Base-by-base conservation (phyloP, 2,888 invertebrate species). In the Clivina fossor region DNA sequence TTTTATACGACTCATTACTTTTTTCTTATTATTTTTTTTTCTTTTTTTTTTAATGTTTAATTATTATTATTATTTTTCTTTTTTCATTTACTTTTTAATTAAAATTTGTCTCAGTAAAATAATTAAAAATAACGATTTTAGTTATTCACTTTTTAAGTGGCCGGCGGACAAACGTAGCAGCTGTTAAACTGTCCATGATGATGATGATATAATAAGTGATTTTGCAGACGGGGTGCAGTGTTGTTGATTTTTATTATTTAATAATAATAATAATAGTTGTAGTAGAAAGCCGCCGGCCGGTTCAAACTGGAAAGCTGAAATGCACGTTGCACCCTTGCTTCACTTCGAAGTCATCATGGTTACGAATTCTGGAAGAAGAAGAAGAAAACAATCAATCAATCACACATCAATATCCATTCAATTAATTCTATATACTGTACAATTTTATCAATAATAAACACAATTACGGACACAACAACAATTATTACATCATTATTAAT, bases 291-390 rank as follows among this genome's bases (percentile, higher is more conserved):
- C 66, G 68, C 70, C 72, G 72, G 73, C 74, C 70, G 72, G 72
- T 71, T 71, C 73, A 73, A 73, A 73, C 71, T 69, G 59, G 71
- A 74, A 74, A 74, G 73, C 73, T 71, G 70, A 72, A 72, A 71
- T 71, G 70, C 71, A 78, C 76, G 79, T 76, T 76, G 78, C 71
- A 82, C 81, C 83, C 84, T 80, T 81, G 80, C 84, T 85, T 93
- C 92, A 93, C 90, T 93, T 93, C 85, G 93, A 93, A 85, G 93
- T 93, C 93, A 93, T 93, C 93, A 93, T 93, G 85, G 93, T 93
- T 85, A 93, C 93, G 85, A 93, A 93, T 86, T 93, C 93, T 93
- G 86, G 26, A 89, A 86, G 73, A 76, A 74, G 73, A 71, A 70
- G 68, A 64, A 66, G 64, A 50, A 28, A 56, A 37, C 20, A 13